Base-by-base conservation (phyloP, 2,797 vertebrate genomes). In the Acrossocheilus fasciatus region DNA sequence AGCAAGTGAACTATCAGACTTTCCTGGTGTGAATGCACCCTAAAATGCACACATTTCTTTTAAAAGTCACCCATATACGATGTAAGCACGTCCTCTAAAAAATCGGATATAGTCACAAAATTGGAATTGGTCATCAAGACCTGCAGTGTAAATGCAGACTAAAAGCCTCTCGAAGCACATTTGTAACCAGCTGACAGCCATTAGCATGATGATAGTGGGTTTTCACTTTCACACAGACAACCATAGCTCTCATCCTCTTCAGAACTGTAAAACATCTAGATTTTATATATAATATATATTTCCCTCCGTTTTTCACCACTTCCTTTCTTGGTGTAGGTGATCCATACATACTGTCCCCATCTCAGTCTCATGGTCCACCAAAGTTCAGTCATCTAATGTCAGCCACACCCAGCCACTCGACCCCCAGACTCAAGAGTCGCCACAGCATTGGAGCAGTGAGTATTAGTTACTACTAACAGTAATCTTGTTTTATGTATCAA, bases 381-480 rank as follows among this genome's bases (percentile, higher is more conserved):
- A 88, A 88, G 57, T 91, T 91, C 34, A 45, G 50, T 6, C 82
- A 89, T 0, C 83, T 70, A 0, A 30, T 88, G 4, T 69, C 81
- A 18, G 81, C 45, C 14, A 88, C 87, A 0, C 90, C 23, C 0
- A 86, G 4, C 81, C 91, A 93, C 81, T 94, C 94, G 8, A 92
- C 92, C 4, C 92, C 94, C 4, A 77, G 86, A 45, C 18, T 84
- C 0, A 77, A 69, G 23, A 74, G 68, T 4, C 87, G 59, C n/a
- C 82, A 54, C 9, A 18, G 68, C 39, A n/a, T 90, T 9, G 91
- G 91, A 81, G 78, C 45, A 80, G 96, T 96, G 81, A 94, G 93
- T 47, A 52, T 17, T 23, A 43, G 1, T 26, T 7, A 50, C 17
- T 76, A 6, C 9, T n/a, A 34, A 11, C 20, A 30, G 18, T 75